phyloP scores from a whole-genome alignment of 2,888 invertebrate species.

The Torymus tubicola region DNA sequence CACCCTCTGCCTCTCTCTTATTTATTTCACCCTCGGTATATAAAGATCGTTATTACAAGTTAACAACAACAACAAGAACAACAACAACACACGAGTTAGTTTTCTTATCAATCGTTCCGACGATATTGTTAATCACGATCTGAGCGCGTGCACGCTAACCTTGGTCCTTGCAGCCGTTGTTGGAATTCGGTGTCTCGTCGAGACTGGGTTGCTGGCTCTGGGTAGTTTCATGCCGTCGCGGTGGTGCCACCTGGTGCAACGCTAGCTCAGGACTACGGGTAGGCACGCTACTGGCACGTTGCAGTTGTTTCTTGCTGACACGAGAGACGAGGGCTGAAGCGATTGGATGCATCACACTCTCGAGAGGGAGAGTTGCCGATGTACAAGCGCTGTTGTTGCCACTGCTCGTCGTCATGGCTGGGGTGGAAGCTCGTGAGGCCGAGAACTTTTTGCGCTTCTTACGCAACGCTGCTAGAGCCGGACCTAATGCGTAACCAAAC shows the following conservation, averaged over 20 bases:
- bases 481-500: constrained; percentile 68
- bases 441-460: constrained; percentile 91
- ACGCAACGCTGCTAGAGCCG: constrained; percentile 85
- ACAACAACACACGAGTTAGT: too few relatives aligned
- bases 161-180: constrained; percentile 65
- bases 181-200: constrained; percentile 61
- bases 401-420: constrained; percentile 77
- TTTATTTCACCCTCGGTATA: too few relatives aligned
- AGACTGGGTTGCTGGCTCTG: constrained; percentile 80
- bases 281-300: constrained; percentile 86
- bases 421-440: constrained; percentile 84
- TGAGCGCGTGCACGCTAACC: constrained; percentile 55
- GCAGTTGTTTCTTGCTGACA: constrained; percentile 77
- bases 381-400: constrained; percentile 68
- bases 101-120: not conserved
- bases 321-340: constrained; percentile 59
- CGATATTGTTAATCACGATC: not conserved
- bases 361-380: constrained; percentile 56
- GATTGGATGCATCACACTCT: constrained; percentile 60
- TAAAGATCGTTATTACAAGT: too few relatives aligned
- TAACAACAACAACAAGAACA: too few relatives aligned
- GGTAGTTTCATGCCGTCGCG: constrained; percentile 79
- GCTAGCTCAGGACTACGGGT: constrained; percentile 78
- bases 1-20: too few relatives aligned
- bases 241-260: constrained; percentile 71